Evolutionary conservation across 2,113 vertebrate genomes (phyloP).

Genomic region (Falco punctatus): DNA sequence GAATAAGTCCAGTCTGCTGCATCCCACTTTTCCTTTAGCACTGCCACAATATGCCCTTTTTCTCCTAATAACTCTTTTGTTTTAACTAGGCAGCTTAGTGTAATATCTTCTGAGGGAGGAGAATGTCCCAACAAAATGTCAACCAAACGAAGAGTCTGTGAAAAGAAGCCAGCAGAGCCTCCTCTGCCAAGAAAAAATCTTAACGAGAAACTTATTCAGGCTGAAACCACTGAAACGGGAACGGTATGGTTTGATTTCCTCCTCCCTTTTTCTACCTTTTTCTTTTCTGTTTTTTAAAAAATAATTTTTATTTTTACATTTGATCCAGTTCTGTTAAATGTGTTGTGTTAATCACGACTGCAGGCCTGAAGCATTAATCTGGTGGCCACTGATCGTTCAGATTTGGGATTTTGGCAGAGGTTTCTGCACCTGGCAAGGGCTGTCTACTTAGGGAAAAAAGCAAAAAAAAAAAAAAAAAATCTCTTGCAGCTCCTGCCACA

Average conservation of each 20-base stretch:
- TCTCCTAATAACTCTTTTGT: not conserved
- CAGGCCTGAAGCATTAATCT: not conserved
- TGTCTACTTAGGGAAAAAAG: not conserved
- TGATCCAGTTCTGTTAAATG: not conserved
- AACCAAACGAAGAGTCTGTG: conserved; percentile 72
- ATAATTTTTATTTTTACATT: not conserved
- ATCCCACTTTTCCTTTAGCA: not conserved
- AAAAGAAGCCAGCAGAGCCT: conserved; percentile 75
- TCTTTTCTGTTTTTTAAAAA: not conserved
- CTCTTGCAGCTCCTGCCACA: not conserved
- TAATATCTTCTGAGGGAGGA: conserved; percentile 85
- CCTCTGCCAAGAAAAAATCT: conserved; percentile 68
- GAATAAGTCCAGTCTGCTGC: not conserved
- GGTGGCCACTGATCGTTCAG: not conserved
- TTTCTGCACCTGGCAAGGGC: not conserved
- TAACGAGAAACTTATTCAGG: conserved; percentile 79
- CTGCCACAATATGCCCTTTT: not conserved
- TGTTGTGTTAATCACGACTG: not conserved
- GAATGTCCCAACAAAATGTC: conserved; percentile 80
- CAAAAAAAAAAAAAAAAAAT: not conserved
- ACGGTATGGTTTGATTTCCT: conserved; percentile 71
- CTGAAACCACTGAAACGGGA: conserved; percentile 86
- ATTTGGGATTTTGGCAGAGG: not conserved
- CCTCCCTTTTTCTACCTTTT: not conserved
- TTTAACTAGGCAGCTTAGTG: conserved; percentile 87